Percentiles rank a stretch among this genome's conserved stretches.
Conservation (phyloP, 2,113 vertebrate genomes). For the Zosterops pallidus region DNA sequence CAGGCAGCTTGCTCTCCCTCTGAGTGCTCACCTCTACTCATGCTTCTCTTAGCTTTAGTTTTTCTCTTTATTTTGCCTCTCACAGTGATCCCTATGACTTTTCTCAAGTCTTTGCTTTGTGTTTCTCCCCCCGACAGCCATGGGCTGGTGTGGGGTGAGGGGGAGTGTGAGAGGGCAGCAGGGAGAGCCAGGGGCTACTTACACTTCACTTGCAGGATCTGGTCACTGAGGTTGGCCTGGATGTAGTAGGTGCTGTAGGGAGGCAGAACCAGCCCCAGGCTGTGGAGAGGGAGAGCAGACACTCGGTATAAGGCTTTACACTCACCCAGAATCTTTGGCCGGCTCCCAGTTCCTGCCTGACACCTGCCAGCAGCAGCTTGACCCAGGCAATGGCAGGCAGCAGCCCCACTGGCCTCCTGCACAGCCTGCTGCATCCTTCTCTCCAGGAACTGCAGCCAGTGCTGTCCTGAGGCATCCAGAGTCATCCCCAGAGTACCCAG, state of each 20-base stretch:
- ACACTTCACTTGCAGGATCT: conserved; percentile 99
- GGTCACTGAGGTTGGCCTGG: conserved; percentile 97
- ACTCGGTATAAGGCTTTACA: background rate
- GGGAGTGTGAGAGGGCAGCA: conserved; percentile 48
- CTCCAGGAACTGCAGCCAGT: background rate
- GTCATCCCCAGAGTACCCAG: background rate
- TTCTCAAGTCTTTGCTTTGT: background rate
- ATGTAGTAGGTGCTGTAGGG: conserved; percentile 97
- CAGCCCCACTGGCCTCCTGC: background rate
- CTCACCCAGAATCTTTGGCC: background rate
- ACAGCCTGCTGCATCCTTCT: background rate
- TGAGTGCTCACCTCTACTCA: background rate
- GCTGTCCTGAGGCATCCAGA: background rate
- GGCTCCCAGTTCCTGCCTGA: background rate
- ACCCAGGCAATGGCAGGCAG: background rate
- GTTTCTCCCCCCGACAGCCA: background rate
- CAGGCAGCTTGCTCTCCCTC: conserved; percentile 18
- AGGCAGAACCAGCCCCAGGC: conserved; percentile 94
- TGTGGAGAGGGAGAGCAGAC: conserved; percentile 66
- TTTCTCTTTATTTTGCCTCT: background rate
- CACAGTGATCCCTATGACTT: background rate
- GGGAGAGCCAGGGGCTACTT: conserved; percentile 82
- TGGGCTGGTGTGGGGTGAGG: conserved; percentile 17
- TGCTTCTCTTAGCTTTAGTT: background rate
- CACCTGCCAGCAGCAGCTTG: background rate